A percentile compares a stretch with the other conserved stretches of the same genome.
phyloP scores from a whole-genome alignment of 2,888 invertebrate genomes.

The Tricholauxania praeusta region DNA sequence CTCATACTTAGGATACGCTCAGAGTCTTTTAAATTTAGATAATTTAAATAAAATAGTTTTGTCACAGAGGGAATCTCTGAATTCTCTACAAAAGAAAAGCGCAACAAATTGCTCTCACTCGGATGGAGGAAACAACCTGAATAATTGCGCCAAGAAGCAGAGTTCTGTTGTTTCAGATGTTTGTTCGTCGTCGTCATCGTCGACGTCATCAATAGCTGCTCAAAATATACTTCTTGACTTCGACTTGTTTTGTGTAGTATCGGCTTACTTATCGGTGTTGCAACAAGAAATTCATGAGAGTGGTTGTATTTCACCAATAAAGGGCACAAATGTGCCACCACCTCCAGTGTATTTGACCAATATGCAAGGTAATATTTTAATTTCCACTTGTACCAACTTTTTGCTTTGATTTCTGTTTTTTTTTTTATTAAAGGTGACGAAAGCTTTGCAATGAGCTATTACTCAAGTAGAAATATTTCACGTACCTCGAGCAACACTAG shows the following conservation, averaged over 20 bases:
- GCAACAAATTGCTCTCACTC: conserved; percentile 44
- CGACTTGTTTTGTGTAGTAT: conserved; percentile 67
- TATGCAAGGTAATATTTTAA: conserved; percentile 57
- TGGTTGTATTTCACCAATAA: conserved; percentile 68
- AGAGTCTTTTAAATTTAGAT: conserved; percentile 65
- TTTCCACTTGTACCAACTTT: background rate
- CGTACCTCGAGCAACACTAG: conserved; percentile 65
- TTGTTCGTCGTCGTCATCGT: conserved; percentile 34
- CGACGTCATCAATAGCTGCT: conserved; percentile 22
- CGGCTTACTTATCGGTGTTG: conserved; percentile 66
- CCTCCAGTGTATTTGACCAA: conserved; percentile 68
- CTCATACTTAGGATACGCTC: conserved; percentile 67
- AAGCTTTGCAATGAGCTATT: conserved; percentile 55
- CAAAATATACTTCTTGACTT: conserved; percentile 57
- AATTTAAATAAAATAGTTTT: conserved; percentile 64
- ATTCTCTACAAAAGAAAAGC: conserved; percentile 55
- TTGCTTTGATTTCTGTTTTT: background rate
- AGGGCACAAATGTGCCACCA: conserved; percentile 68
- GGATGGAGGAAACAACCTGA: conserved; percentile 16
- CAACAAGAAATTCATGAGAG: conserved; percentile 68
- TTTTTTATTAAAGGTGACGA: conserved; percentile 49
- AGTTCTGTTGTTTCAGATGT: conserved; percentile 15
- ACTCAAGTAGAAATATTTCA: conserved; percentile 63
- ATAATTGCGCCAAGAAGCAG: conserved; percentile 12
- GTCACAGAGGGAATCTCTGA: conserved; percentile 61